Base-by-base conservation (phyloP, 2,888 invertebrate genomes). In the Cheiracanthium punctorium region DNA sequence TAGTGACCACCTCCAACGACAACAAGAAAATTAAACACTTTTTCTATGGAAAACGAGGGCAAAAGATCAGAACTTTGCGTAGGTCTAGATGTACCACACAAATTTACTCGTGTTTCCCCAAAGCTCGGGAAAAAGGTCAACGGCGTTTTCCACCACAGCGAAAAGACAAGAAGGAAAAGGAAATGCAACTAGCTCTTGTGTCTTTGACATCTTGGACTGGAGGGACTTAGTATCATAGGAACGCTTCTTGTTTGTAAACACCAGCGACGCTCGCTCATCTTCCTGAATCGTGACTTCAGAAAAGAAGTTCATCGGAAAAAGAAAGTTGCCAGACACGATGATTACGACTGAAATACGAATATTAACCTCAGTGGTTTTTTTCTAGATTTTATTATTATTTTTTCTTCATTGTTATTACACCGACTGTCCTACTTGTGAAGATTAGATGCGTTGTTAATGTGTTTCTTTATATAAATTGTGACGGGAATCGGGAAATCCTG, bases 1-100 rank as follows among this genome's bases (percentile, higher is more conserved):
- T n/a, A n/a, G n/a, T n/a, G n/a, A n/a, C n/a, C n/a, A n/a, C n/a
- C n/a, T n/a, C 7, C 37, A 37, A 37, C 5, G 7, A 37, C 37
- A 37, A 37, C 37, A 8, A 5, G 37, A 37, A 37, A 37, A 5
- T 37, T 37, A 5, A 37, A 37, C 12, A 37, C 37, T 37, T 48
- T 7, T 48, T 48, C 72, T 64, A 69, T 20, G 10, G 33, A 81
- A 81, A 82, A 75, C n/a, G 82, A 82, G 82, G 82, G 58, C 82
- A 75, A 37, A 69, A 24, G n/a, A 70, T 58, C 81, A 41, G 70
- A 75, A 64, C 64, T 82, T 82, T 70, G 82, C 82, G 82, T 82
- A 58, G 82, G 82, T 58, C 75, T 30, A 8, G 41, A 17, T 65
- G 33, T 41, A 75, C 58, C 70, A 20, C 70, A n/a, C 17, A 75